Conservation (phyloP, 2,888 invertebrate species). For the Xanthia togata region DNA sequence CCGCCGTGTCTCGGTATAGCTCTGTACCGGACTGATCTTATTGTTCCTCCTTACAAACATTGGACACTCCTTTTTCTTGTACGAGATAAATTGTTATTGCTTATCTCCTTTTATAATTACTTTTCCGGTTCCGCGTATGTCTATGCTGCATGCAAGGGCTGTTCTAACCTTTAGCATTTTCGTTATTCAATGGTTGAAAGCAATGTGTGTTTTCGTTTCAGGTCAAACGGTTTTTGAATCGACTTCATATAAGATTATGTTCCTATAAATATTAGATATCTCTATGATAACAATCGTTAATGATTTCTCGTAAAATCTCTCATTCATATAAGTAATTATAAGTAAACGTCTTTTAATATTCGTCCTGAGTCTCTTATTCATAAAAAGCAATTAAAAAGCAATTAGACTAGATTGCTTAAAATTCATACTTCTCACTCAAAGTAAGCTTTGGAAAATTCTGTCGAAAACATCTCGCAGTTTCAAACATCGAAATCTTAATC, state of each 20-base stretch:
- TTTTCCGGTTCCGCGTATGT: conserved; percentile 15
- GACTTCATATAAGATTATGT: neutral
- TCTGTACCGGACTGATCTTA: conserved; percentile 54
- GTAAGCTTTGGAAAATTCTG: conserved; percentile 81
- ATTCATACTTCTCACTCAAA: conserved; percentile 86
- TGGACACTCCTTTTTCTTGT: conserved; percentile 84
- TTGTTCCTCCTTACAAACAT: conserved; percentile 61
- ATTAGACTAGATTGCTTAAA: conserved; percentile 87
- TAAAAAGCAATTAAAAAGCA: conserved; percentile 89
- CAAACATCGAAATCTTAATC: conserved; percentile 90
- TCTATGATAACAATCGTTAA: conserved; percentile 9
- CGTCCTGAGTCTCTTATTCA: conserved; percentile 73
- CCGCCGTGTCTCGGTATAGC: conserved; percentile 64
- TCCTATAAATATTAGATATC: neutral
- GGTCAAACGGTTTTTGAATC: neutral
- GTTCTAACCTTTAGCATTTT: neutral
- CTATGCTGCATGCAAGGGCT: conserved; percentile 1
- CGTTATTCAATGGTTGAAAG: neutral
- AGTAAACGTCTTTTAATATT: conserved; percentile 67
- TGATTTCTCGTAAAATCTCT: conserved; percentile 38
- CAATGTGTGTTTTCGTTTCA: neutral
- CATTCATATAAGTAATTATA: conserved; percentile 63
- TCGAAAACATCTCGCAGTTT: conserved; percentile 86
- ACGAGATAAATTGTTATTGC: conserved; percentile 71
- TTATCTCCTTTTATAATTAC: conserved; percentile 54